phyloP scores from a whole-genome alignment of 2,888 invertebrate species.

The Theodoxus fluviatilis region DNA sequence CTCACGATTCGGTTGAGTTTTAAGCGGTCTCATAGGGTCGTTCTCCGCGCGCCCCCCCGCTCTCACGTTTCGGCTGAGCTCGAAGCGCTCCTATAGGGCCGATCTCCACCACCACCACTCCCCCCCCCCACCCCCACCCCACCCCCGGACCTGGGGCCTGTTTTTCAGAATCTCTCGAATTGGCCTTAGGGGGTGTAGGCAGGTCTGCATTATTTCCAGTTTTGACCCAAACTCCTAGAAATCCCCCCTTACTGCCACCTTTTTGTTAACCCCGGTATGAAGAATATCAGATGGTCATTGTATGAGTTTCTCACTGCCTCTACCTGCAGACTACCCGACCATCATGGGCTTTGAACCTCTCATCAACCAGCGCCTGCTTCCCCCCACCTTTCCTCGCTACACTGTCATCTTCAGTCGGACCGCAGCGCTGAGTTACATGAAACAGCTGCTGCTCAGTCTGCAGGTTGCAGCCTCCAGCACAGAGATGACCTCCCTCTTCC shows the following conservation, averaged over 20 bases:
- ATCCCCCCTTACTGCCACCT: not conserved
- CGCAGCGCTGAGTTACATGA: constrained; percentile 82
- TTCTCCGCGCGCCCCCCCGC: no score
- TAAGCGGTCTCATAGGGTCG: no score
- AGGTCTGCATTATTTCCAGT: no score
- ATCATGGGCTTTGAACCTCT: constrained; percentile 91
- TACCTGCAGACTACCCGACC: constrained; percentile 53
- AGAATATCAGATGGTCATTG: not conserved
- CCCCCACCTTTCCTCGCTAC: constrained; percentile 97
- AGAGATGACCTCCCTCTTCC: constrained; percentile 54
- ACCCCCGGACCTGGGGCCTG: no score
- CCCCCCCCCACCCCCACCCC: no score
- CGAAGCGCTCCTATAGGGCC: no score
- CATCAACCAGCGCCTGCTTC: constrained; percentile 91
- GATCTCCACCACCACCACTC: no score
- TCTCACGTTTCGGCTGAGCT: no score
- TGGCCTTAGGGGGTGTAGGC: no score
- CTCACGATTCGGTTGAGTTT: no score
- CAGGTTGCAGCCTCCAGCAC: constrained; percentile 52
- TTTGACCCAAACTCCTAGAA: no score
- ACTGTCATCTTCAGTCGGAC: constrained; percentile 76
- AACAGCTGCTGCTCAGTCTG: constrained; percentile 78
- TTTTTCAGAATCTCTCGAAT: no score
- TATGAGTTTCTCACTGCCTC: not conserved
- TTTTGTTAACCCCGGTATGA: not conserved